Evolutionary conservation across 2,888 invertebrate genomes (phyloP).

Genomic region (Liposcelis brunnea): DNA sequence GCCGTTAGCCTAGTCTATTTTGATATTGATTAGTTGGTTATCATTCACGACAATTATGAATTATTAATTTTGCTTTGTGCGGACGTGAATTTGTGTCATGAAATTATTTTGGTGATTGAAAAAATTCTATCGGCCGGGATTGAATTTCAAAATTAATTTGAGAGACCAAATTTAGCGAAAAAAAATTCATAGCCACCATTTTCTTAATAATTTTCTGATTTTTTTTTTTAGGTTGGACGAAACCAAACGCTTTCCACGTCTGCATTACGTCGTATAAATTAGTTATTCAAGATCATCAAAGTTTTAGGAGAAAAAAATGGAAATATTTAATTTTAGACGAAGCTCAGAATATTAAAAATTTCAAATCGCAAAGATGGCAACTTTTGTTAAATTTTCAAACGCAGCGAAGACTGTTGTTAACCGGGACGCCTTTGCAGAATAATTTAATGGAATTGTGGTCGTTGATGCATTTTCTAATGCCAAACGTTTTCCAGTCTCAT

Average conservation of each 20-base stretch:
- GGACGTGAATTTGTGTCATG: not conserved
- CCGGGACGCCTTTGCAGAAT: constrained; percentile 92
- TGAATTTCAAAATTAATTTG: no score
- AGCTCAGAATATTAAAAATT: constrained; percentile 99
- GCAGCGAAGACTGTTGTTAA: constrained; percentile 74
- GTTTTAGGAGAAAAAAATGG: constrained; percentile 95
- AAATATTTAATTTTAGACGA: constrained; percentile 95
- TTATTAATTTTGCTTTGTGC: not conserved
- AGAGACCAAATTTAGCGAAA: no score
- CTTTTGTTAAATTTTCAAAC: constrained; percentile 86
- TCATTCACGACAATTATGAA: not conserved
- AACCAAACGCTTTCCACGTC: constrained; percentile 94
- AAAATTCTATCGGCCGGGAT: no score
- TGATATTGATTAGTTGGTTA: no score
- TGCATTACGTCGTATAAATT: constrained; percentile 97
- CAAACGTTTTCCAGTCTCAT: constrained; percentile 89
- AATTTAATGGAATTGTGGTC: constrained; percentile 96
- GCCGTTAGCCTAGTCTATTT: no score
- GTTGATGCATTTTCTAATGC: constrained; percentile 96
- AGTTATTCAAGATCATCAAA: constrained; percentile 95
- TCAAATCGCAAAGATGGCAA: constrained; percentile 98
- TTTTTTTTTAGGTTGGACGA: constrained; percentile 64
- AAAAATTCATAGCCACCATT: no score
- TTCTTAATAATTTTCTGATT: constrained; percentile 8
- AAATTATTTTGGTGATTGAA: no score